Percentiles rank a stretch among this genome's conserved stretches.
Conservation (phyloP, 2,113 vertebrate genomes). For the Menura novaehollandiae region DNA sequence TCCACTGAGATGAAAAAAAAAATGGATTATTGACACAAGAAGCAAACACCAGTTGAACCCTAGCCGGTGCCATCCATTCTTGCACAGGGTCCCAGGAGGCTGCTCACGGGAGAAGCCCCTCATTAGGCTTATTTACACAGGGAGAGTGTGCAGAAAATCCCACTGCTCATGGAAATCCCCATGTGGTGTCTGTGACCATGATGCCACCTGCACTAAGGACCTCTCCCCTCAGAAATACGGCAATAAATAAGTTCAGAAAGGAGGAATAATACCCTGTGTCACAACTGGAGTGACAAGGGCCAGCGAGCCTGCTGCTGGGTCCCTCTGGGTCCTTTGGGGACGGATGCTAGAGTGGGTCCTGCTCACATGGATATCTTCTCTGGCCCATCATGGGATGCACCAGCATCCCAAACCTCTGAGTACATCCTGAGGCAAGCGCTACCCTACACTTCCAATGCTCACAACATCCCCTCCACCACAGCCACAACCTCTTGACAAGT, state of each 20-base stretch:
- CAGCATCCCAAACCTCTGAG: neutral
- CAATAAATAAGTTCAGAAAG: neutral
- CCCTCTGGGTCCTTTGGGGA: neutral
- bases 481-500: neutral
- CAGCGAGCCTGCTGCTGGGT: accelerated
- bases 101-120: neutral
- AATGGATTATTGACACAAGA: constrained; percentile 7
- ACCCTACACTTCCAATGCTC: neutral
- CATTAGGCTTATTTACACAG: neutral
- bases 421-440: accelerated
- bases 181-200: accelerated
- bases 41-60: constrained; percentile 10
- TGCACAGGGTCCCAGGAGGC: neutral
- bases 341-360: neutral
- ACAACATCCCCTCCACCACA: neutral
- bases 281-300: neutral
- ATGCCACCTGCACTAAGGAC: neutral
- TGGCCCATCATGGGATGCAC: neutral
- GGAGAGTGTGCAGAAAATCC: neutral
- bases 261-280: neutral
- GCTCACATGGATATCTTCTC: neutral
- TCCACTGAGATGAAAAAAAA: neutral
- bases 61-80: neutral
- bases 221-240: accelerated
- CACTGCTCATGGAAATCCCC: neutral